phyloP scores from a whole-genome alignment of 1,140 invertebrate species.

The Cryptotermes secundus region DNA sequence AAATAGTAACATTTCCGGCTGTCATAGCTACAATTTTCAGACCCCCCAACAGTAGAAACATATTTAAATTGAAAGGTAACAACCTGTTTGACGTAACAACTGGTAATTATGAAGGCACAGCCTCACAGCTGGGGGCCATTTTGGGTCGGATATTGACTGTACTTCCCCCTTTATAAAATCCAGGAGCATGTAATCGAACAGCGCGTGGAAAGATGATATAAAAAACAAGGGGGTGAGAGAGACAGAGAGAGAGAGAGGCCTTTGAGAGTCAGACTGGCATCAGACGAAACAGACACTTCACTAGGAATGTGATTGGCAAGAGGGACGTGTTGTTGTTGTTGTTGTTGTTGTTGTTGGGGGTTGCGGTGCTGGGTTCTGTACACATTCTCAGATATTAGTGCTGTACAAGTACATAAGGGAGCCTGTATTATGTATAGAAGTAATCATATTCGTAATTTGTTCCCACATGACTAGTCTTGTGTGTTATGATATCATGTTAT shows the following conservation, averaged over 20 bases:
- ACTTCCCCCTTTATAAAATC: conserved; percentile 11
- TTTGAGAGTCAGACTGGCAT: neutral
- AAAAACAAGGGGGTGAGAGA: neutral
- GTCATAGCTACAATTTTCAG: no score
- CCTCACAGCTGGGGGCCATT: neutral
- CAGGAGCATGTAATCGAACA: conserved; percentile 3
- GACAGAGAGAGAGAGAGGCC: neutral
- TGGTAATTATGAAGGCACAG: no score
- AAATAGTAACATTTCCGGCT: no score
- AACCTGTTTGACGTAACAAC: no score
- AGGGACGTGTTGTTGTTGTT: no score
- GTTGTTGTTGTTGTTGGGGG: neutral
- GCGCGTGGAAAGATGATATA: neutral
- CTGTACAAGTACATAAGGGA: neutral
- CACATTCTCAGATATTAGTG: neutral
- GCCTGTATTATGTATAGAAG: neutral
- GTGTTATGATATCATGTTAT: no score
- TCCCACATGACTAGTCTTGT: no score
- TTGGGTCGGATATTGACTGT: neutral
- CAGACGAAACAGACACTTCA: neutral
- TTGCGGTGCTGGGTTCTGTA: neutral
- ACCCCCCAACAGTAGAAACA: no score
- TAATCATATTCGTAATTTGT: neutral
- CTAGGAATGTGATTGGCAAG: neutral
- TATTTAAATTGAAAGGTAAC: no score